Evolutionary conservation across 1,140 invertebrate genomes (phyloP), one percentile per base, ranked within the genome.

Genomic region (Octopus bimaculoides): DNA sequence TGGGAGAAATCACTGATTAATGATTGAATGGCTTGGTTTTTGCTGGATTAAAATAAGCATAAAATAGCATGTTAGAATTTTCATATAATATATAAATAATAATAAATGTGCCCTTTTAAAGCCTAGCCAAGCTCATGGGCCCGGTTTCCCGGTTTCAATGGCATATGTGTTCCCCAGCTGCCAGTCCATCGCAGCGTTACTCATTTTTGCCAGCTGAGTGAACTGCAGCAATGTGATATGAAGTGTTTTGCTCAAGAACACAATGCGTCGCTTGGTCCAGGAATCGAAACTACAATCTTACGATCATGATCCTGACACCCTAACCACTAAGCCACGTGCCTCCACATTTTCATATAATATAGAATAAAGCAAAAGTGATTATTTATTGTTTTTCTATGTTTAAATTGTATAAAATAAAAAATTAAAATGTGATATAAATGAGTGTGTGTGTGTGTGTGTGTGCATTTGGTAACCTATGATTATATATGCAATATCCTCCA

Each of bases 1-100:
- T 66, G n/a, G 61, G 61, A 66, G n/a, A 66, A 66, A 66, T 66
- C 61, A 66, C 61, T n/a, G 61, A 66, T 66, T n/a, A 66, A 66
- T 66, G 61, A 66, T 66, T 66, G n/a, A 66, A 66, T 66, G n/a
- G 61, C 61, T 66, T 14, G 61, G 61, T 66, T 66, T 66, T 66
- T 66, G 61, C 12, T 66, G 61, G 61, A 66, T 66, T 66, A 14
- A 66, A 14, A 66, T 66, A 66, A n/a, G 61, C 61, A 66, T 14
- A 66, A 66, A 66, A 66, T 66, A 66, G 61, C n/a, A 66, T 1
- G 61, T 66, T 66, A 66, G 61, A 66, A 66, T 66, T 66, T 66
- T 66, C n/a, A 66, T 66, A 10, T 66, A 66, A 66, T 66, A 66
- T 10, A 66, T n/a, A n/a, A n/a, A n/a, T n/a, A n/a, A n/a, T n/a